phyloP scores from a whole-genome alignment of 2,113 vertebrate genomes.

The Rhea pennata region DNA sequence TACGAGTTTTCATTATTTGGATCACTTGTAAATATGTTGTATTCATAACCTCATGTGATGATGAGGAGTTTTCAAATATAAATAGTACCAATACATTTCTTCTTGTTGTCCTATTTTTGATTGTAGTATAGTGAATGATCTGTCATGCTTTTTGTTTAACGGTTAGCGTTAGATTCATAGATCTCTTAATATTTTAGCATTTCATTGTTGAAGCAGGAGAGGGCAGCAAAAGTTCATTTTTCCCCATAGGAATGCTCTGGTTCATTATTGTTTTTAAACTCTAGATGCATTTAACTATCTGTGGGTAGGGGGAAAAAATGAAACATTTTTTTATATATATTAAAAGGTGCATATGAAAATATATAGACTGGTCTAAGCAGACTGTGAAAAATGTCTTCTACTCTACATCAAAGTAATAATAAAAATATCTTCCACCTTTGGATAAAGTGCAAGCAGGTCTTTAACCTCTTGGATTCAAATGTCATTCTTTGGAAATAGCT shows the following conservation, averaged over 20 bases:
- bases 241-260: conserved; percentile 67
- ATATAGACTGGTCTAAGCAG: conserved; percentile 68
- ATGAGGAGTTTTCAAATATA: conserved; percentile 81
- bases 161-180: conserved; percentile 63
- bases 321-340: conserved; percentile 71
- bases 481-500: conserved; percentile 72
- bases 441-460: conserved; percentile 65
- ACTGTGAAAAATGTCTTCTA: conserved; percentile 70
- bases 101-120: conserved; percentile 78
- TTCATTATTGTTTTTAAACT: conserved; percentile 67
- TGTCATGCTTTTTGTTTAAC: conserved; percentile 72
- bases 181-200: conserved; percentile 71
- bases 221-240: conserved; percentile 82
- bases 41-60: conserved; percentile 75
- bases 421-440: conserved; percentile 55
- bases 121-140: conserved; percentile 68
- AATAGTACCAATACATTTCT: conserved; percentile 76
- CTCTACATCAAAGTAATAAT: conserved; percentile 64
- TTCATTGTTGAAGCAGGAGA: conserved; percentile 81
- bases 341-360: conserved; percentile 76
- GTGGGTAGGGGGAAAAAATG: conserved; percentile 45
- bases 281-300: conserved; percentile 53
- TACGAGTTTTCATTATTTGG: conserved; percentile 62
- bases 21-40: conserved; percentile 80
- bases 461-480: conserved; percentile 70